A percentile compares a stretch with the other conserved stretches of the same genome.
Conservation (phyloP, 2,888 invertebrate species). For the Chaitophorus viminalis region DNA sequence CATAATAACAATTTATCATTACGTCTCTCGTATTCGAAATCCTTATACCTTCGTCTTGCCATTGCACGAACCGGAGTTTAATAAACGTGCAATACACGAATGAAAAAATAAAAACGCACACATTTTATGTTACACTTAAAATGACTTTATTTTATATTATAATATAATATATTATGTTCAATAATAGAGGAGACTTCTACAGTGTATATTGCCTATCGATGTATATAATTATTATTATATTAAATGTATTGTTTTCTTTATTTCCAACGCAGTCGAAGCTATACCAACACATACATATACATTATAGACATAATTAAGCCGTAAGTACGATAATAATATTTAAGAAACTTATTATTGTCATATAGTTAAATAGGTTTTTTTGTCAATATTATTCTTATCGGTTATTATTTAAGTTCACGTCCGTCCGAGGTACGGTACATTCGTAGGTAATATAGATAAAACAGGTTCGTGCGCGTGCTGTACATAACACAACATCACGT, state of each 20-base stretch:
- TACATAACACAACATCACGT: background rate
- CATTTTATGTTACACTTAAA: slow-evolving; percentile 38
- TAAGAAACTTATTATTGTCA: slow-evolving; percentile 21
- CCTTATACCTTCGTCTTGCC: background rate
- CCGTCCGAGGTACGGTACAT: too few relatives aligned
- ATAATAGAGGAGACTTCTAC: slow-evolving; percentile 22
- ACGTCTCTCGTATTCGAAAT: background rate
- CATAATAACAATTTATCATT: background rate
- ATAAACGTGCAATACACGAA: background rate
- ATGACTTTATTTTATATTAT: slow-evolving; percentile 41
- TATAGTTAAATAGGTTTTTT: background rate
- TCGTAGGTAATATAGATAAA: background rate
- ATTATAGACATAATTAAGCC: background rate
- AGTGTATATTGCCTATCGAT: background rate
- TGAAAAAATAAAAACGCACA: background rate
- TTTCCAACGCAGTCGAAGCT: background rate
- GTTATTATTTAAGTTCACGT: background rate
- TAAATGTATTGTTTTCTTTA: background rate
- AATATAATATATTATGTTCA: slow-evolving; percentile 15
- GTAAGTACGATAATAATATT: background rate
- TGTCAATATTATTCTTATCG: slow-evolving; percentile 1
- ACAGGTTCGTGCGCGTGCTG: background rate
- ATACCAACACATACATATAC: background rate
- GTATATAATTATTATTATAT: background rate
- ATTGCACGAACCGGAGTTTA: background rate